Evolutionary conservation across 2,888 invertebrate species (phyloP), one percentile per base, ranked within the genome.

Genomic region (Cistogaster globosa): DNA sequence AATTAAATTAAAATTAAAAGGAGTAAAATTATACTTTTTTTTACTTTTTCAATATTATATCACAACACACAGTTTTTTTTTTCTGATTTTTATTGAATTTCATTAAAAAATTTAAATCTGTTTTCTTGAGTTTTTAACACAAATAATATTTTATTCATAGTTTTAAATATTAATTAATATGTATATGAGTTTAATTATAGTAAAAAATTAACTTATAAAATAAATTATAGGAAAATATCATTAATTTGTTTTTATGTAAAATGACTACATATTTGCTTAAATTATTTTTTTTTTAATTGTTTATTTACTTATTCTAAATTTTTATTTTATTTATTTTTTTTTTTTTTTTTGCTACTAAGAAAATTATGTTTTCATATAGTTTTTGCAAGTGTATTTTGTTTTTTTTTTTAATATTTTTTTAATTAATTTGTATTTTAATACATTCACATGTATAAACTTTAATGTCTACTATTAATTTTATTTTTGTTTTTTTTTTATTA

Each of bases 51-150:
- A 82, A 72, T 87, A 75, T 81, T 81, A 83, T 87, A 87, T 87
- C 87, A 87, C 87, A 87, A 87, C 87, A 87, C 87, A 86, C 86
- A 85, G 79, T 82, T 87, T 74, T 82, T 63, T 16, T 58, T 51
- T 67, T 75, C 42, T 69, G 16, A 5, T 65, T 45, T 22, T 65
- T 60, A 42, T 11, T 53, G 38, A 67, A 65, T 65, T 79, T 82
- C 55, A 71, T 60, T 38, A 55, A 69, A 71, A 76, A 36, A 65
- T 71, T 45, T 65, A 22, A 26, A 26, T 45, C 48, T 68, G 12
- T 48, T 20, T 26, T 60, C 45, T n/a, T 57, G 36, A n/a, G 36
- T 32, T 74, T 68, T 71, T 45, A 77, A 77, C 36, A 74, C 42
- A 82, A 82, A 82, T 81, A 72, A 58, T 60, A 36, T 26, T 51